Percentiles rank a stretch among this genome's conserved stretches.
These are phyloP conservation scores for Caretta caretta DNA, from an alignment of 2,113 vertebrate genomes.

Conservation along the genomic window DNA sequence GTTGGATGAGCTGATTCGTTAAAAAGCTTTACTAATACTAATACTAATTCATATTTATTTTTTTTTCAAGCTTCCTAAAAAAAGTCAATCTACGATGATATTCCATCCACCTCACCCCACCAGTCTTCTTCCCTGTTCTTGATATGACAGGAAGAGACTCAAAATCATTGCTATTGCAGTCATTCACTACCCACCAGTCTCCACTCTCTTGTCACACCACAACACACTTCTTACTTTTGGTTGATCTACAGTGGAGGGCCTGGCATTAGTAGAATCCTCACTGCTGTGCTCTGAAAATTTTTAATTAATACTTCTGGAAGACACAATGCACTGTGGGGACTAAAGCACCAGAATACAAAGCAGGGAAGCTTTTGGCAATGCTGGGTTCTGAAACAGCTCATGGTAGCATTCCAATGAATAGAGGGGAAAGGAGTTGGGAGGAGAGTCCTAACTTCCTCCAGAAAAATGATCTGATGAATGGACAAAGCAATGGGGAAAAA, in stretches of 20 bases:
- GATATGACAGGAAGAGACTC: not conserved
- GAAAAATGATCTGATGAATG: not conserved
- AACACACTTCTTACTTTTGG: not conserved
- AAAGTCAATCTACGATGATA: not conserved
- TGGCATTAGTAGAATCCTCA: accelerated
- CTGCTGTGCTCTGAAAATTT: not conserved
- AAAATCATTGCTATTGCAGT: not conserved
- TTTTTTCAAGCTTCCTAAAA: not conserved
- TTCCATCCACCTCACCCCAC: not conserved
- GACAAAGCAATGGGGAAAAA: not conserved
- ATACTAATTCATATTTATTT: not conserved
- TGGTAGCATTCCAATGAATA: not conserved
- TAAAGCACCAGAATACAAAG: not conserved
- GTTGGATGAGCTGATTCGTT: not conserved
- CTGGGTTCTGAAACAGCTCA: not conserved
- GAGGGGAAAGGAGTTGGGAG: not conserved
- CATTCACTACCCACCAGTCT: not conserved
- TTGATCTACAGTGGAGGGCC: accelerated
- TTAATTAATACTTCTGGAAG: not conserved
- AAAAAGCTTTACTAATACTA: not conserved
- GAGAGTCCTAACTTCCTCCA: not conserved
- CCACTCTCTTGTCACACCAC: not conserved
- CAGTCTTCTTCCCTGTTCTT: not conserved
- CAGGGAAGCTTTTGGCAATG: not conserved
- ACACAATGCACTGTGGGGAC: accelerated